Conservation (phyloP, 1,140 invertebrate genomes). For the Aradophagus sp. region DNA sequence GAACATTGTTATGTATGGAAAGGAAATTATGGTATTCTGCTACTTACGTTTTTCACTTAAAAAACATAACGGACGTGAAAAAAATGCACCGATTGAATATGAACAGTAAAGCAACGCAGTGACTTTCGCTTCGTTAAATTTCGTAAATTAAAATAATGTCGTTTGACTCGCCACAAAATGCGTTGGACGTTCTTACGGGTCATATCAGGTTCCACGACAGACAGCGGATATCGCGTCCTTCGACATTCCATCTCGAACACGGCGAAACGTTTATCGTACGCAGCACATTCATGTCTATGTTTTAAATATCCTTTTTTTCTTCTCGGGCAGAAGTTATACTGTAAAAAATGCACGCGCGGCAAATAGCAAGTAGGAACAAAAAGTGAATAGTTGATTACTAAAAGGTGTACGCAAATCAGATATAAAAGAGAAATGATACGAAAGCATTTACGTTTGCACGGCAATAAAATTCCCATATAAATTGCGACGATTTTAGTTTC, state of each 20-base stretch:
- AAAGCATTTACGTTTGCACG: conserved; percentile 10
- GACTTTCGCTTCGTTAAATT: conserved; percentile 27
- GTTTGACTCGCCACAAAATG: conserved; percentile 32
- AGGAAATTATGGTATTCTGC: no score
- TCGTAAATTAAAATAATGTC: conserved; percentile 39
- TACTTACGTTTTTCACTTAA: no score
- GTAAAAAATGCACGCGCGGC: no score
- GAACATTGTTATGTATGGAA: no score
- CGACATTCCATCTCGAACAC: conserved; percentile 64
- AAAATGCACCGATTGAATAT: conserved; percentile 6
- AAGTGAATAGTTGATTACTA: conserved; percentile 12
- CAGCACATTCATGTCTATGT: conserved; percentile 27
- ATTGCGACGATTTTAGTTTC: conserved; percentile 21
- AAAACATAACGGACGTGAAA: no score
- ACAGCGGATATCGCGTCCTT: conserved; percentile 66
- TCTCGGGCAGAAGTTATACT: no score
- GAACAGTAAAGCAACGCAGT: background rate
- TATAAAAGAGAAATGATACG: conserved; percentile 31
- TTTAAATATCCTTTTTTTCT: conserved; percentile 33
- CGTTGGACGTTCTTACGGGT: conserved; percentile 44
- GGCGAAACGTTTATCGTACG: conserved; percentile 56
- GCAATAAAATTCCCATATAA: conserved; percentile 29
- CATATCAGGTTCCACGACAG: conserved; percentile 65
- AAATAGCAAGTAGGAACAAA: conserved; percentile 22
- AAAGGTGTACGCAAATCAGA: conserved; percentile 32